These are phyloP conservation scores for Rhombomys opimus DNA, from an alignment of 2,113 vertebrate genomes.

Conservation along the genomic window DNA sequence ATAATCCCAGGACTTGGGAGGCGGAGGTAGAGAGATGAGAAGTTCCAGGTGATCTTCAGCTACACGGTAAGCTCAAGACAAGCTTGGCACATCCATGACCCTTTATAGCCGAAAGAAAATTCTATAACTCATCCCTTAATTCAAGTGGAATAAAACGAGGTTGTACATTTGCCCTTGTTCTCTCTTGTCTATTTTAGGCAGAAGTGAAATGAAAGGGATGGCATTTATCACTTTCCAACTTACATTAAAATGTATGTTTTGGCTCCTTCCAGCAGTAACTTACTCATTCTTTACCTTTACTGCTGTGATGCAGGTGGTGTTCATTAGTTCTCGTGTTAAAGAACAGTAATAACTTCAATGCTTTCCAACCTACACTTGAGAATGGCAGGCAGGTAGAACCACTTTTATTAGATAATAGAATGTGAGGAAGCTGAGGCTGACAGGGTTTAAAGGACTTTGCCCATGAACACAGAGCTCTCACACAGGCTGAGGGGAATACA, in stretches of 20 bases:
- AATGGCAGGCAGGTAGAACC: background rate
- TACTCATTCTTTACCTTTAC: slow-evolving; percentile 8
- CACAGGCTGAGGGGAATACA: background rate
- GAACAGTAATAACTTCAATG: background rate
- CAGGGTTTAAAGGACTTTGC: background rate
- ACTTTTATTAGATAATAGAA: background rate
- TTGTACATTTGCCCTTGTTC: background rate
- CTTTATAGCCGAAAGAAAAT: slow-evolving; percentile 23
- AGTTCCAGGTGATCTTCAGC: background rate
- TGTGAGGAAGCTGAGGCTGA: background rate
- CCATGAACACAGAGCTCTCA: background rate
- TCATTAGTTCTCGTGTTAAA: slow-evolving; percentile 15
- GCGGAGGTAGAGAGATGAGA: background rate
- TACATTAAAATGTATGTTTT: background rate
- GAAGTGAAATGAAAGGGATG: background rate
- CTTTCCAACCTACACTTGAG: background rate
- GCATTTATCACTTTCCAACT: background rate
- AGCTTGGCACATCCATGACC: background rate
- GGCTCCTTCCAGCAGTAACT: background rate
- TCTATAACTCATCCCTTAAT: background rate
- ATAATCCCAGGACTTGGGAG: background rate
- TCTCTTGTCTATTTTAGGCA: background rate
- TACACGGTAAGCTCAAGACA: background rate
- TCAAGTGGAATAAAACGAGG: background rate
- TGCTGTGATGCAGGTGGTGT: background rate